Conservation (phyloP, 2,113 vertebrate genomes). For the Psittacula cyanocephala region DNA sequence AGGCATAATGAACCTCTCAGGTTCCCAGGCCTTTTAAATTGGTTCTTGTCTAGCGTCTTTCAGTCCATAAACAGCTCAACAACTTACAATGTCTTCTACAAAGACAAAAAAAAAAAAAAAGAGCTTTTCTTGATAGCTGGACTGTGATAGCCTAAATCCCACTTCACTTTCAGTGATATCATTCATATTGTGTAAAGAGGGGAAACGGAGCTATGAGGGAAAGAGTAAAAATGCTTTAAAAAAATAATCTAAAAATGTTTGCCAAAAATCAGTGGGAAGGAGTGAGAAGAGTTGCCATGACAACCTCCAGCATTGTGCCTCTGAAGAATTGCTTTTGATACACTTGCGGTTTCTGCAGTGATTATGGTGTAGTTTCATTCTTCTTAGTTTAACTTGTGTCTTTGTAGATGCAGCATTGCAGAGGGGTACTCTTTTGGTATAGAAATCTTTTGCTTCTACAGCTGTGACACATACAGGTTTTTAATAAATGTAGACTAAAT, state of each 20-base stretch:
- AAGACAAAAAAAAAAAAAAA: not conserved
- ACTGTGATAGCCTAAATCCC: not conserved
- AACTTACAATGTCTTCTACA: not conserved
- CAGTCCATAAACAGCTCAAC: not conserved
- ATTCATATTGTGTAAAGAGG: not conserved
- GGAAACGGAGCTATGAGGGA: constrained; percentile 19
- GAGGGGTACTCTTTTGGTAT: not conserved
- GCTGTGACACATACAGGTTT: not conserved
- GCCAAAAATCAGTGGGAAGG: constrained; percentile 70
- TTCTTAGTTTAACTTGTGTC: not conserved
- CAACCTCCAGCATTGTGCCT: constrained; percentile 67
- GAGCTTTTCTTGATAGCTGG: not conserved
- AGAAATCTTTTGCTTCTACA: not conserved
- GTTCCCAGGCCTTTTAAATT: not conserved
- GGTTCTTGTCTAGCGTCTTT: not conserved
- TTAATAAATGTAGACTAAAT: not conserved
- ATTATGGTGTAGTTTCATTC: constrained; percentile 18
- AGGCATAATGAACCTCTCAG: not conserved
- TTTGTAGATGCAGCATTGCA: not conserved
- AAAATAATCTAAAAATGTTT: constrained; percentile 45
- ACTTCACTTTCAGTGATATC: not conserved
- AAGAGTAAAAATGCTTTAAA: constrained; percentile 37
- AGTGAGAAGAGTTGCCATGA: constrained; percentile 73
- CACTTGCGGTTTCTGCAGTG: constrained; percentile 38
- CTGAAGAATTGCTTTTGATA: constrained; percentile 65